Conservation (phyloP, 2,888 invertebrate species). For the Torymus tubicola region DNA sequence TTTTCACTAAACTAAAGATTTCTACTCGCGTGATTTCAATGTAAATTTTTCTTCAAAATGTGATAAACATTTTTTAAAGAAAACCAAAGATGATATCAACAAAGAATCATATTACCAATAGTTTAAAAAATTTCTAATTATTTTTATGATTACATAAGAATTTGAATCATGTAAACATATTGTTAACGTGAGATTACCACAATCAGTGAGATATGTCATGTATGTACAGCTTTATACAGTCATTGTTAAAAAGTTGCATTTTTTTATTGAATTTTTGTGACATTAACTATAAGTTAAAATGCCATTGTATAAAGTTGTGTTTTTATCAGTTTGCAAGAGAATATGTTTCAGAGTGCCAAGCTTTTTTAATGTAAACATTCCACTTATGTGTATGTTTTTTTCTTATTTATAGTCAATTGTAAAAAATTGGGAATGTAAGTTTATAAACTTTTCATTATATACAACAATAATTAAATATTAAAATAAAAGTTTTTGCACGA, state of each 20-base stretch:
- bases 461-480: slow-evolving; percentile 20
- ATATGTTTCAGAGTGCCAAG: slow-evolving; percentile 55
- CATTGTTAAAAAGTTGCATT: slow-evolving; percentile 29
- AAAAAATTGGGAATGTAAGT: not conserved
- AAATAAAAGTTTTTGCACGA: slow-evolving; percentile 44
- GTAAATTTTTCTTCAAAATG: slow-evolving; percentile 26
- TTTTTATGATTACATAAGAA: slow-evolving; percentile 33
- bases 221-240: slow-evolving; percentile 42
- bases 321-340: slow-evolving; percentile 32
- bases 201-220: slow-evolving; percentile 35
- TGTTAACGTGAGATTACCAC: slow-evolving; percentile 19
- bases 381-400: slow-evolving; percentile 27
- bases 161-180: slow-evolving; percentile 8
- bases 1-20: slow-evolving; percentile 27
- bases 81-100: slow-evolving; percentile 53
- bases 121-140: slow-evolving; percentile 21
- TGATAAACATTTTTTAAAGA: slow-evolving; percentile 33
- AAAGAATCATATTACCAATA: slow-evolving; percentile 47
- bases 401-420: slow-evolving; percentile 15
- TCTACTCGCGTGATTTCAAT: slow-evolving; percentile 33
- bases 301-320: slow-evolving; percentile 33
- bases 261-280: slow-evolving; percentile 35
- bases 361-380: slow-evolving; percentile 53
- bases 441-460: slow-evolving; percentile 25
- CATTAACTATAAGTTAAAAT: slow-evolving; percentile 30